phyloP scores from a whole-genome alignment of 2,888 invertebrate species.

The Metopia argyrocephala region DNA sequence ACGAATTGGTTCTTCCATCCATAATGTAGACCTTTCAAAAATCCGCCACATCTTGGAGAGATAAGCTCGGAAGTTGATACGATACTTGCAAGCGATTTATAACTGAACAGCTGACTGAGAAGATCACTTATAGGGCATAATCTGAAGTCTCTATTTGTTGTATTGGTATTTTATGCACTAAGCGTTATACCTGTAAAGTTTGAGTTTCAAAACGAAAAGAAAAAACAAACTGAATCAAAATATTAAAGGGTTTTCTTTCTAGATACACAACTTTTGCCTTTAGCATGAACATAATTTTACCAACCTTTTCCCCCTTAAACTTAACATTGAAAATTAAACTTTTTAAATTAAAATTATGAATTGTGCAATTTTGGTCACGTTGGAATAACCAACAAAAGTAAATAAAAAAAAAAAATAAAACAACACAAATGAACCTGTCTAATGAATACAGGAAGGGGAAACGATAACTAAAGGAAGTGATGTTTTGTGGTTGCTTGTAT shows the following conservation, averaged over 20 bases:
- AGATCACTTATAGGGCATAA: no score
- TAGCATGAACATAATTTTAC: constrained; percentile 9
- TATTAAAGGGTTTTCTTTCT: constrained; percentile 53
- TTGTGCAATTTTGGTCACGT: constrained; percentile 66
- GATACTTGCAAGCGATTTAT: no score
- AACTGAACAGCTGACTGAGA: no score
- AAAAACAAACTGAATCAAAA: constrained; percentile 15
- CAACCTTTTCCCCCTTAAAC: not conserved
- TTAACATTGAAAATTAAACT: constrained; percentile 57
- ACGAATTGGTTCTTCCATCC: no score
- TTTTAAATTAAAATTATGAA: constrained; percentile 69
- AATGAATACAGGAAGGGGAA: constrained; percentile 49
- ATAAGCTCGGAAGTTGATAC: no score
- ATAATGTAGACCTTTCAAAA: no score
- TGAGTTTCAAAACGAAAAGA: not conserved
- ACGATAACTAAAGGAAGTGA: constrained; percentile 48
- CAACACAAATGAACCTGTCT: constrained; percentile 32
- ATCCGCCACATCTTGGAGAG: no score
- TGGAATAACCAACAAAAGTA: constrained; percentile 19
- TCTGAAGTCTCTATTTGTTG: not conserved
- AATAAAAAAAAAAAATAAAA: constrained; percentile 8
- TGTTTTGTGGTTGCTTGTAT: constrained; percentile 18
- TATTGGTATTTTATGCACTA: constrained; percentile 31
- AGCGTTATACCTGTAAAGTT: no score
- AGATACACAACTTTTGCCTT: constrained; percentile 49